These are phyloP conservation scores for Syndactyla subalaris DNA, from an alignment of 2,797 vertebrate species.

Conservation along the genomic window DNA sequence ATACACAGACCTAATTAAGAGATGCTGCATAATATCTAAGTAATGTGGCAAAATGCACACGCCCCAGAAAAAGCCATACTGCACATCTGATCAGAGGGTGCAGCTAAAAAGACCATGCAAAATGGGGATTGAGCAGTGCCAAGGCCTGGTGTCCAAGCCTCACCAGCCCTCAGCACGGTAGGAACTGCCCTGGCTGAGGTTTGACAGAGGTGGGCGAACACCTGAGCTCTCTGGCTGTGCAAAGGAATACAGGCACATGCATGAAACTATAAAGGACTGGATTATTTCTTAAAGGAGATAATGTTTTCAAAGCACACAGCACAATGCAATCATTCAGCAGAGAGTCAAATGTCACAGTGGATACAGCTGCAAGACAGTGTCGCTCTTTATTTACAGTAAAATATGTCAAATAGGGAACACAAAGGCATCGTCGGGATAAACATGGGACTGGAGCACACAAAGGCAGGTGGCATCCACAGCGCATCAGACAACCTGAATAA, in stretches of 20 bases:
- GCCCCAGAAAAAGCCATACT: neutral
- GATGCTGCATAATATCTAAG: neutral
- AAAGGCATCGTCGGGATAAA: constrained; percentile 50
- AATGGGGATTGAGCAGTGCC: neutral
- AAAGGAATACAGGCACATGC: neutral
- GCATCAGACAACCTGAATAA: constrained; percentile 43
- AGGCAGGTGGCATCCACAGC: constrained; percentile 44
- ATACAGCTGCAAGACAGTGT: constrained; percentile 57
- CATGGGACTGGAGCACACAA: constrained; percentile 36
- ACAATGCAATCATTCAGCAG: constrained; percentile 46
- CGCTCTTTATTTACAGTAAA: constrained; percentile 60
- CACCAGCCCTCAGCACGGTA: neutral
- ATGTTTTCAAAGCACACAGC: constrained; percentile 34
- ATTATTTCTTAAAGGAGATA: constrained; percentile 49
- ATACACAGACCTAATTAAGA: neutral
- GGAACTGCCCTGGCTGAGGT: neutral
- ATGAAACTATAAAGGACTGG: constrained; percentile 29
- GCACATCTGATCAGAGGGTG: neutral
- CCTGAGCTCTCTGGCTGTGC: neutral
- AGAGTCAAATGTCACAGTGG: constrained; percentile 64
- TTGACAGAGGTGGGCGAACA: neutral
- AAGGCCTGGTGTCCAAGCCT: neutral
- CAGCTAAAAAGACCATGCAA: neutral
- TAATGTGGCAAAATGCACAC: neutral
- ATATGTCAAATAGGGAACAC: constrained; percentile 52